Evolutionary conservation across 2,888 invertebrate species (phyloP).

Genomic region (Andricus quercusramuli): DNA sequence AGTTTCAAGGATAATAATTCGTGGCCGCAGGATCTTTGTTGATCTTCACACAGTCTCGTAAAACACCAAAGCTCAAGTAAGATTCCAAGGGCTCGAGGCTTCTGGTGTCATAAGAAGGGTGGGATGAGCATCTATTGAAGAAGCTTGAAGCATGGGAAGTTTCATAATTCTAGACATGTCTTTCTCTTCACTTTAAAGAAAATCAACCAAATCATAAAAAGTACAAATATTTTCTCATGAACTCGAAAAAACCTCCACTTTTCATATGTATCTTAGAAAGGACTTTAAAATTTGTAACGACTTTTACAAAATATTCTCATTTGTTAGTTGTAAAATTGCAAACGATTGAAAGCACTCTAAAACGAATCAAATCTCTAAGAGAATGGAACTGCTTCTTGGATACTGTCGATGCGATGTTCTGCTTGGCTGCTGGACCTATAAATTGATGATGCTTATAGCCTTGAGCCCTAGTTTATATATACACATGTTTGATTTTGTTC

Average conservation of each 20-base stretch:
- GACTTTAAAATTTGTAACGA: no score
- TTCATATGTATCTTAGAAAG: no score
- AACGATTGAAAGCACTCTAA: background rate
- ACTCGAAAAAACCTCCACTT: background rate
- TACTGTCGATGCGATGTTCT: background rate
- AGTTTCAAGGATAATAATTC: background rate
- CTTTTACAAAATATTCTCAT: background rate
- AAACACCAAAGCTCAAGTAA: background rate
- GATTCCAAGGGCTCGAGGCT: background rate
- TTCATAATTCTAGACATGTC: background rate
- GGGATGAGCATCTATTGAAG: background rate
- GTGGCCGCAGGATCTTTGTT: background rate
- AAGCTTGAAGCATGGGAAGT: background rate
- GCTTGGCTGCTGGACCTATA: constrained; percentile 7
- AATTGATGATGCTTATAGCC: constrained; percentile 10
- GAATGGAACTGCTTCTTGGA: background rate
- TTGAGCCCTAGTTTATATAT: background rate
- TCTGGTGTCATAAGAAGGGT: background rate
- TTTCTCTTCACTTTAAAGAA: background rate
- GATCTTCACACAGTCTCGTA: background rate
- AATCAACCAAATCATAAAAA: background rate
- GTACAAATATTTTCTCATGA: background rate
- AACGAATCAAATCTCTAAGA: background rate
- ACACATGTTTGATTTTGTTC: background rate
- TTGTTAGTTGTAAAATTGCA: background rate